Conservation (phyloP, 2,888 invertebrate species). For the Tyria jacobaeae region DNA sequence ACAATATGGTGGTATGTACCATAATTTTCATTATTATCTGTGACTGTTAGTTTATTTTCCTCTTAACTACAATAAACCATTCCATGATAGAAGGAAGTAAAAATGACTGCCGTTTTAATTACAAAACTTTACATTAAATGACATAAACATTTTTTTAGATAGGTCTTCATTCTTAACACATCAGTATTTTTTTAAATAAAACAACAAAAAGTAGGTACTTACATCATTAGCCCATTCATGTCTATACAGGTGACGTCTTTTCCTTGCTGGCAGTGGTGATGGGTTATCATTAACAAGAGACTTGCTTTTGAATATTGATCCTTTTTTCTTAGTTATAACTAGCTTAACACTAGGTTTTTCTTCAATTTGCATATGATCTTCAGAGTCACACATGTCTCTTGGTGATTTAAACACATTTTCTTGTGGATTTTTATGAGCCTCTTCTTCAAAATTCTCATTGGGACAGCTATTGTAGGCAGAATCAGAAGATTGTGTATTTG, state of each 20-base stretch:
- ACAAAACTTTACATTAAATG: neutral
- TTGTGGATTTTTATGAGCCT: constrained; percentile 69
- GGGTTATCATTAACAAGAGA: constrained; percentile 89
- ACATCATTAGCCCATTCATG: constrained; percentile 96
- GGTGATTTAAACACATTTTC: constrained; percentile 82
- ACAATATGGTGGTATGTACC: no score
- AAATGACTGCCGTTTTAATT: neutral
- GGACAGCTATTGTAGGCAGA: constrained; percentile 81
- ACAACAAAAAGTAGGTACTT: constrained; percentile 54
- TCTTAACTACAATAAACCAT: neutral
- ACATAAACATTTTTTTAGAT: neutral
- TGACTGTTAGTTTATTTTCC: no score
- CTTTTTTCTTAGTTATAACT: constrained; percentile 93
- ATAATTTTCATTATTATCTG: no score
- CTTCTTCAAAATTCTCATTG: constrained; percentile 79
- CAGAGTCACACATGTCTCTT: constrained; percentile 68
- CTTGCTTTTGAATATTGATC: constrained; percentile 96
- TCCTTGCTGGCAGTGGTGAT: constrained; percentile 86
- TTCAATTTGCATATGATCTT: constrained; percentile 68
- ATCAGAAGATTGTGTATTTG: constrained; percentile 74
- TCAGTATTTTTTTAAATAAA: neutral
- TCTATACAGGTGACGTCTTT: constrained; percentile 93
- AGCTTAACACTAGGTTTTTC: constrained; percentile 88
- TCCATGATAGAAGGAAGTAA: neutral
- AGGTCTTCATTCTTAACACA: neutral